Evolutionary conservation across 1,140 invertebrate genomes (phyloP), one percentile per base, ranked within the genome.

Genomic region (Formica selysi): DNA sequence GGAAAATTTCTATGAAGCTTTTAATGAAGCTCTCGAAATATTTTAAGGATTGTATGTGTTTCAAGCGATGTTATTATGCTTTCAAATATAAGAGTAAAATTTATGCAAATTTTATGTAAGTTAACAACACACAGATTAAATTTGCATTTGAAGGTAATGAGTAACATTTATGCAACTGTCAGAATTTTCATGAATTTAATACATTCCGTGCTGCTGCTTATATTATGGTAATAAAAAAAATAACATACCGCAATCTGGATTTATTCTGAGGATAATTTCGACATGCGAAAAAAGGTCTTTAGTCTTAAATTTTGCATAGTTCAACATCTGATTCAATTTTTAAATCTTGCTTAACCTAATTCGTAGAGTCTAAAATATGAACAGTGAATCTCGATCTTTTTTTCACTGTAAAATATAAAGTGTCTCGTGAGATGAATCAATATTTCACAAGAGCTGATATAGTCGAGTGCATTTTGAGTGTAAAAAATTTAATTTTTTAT

Each of bases 131-230:
- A 16, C 6, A 61, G 79, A 74, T 74, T 64, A 51, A 62, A 73
- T 64, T 73, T 61, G 29, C 68, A 83, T 83, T 74, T 44, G 57
- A 62, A 74, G 48, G 8, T 62, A 74, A 83, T 61, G 68, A 71
- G 67, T 71, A 81, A 74, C 41, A 38, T 83, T 81, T 61, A 74
- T 62, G 68, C 54, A 29, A 29, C 36, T 61, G 41, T 73, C 67
- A 57, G 54, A 59, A 59, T 74, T 83, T 83, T 62, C 26, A 71
- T 36, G 68, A 71, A 80, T 38, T 73, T 74, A 19, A 19, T 57
- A 41, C 26, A 61, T 74, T 61, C 3, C 13, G 22, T 22, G 68
- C 38, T 62, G 16, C 44, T 26, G 68, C 59, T 73, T 62, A 36
- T 61, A 62, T 41, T 57, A 41, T 48, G 61, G 1, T 62, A 61